Conservation (phyloP, 2,888 invertebrate species). For the Drepana falcataria region DNA sequence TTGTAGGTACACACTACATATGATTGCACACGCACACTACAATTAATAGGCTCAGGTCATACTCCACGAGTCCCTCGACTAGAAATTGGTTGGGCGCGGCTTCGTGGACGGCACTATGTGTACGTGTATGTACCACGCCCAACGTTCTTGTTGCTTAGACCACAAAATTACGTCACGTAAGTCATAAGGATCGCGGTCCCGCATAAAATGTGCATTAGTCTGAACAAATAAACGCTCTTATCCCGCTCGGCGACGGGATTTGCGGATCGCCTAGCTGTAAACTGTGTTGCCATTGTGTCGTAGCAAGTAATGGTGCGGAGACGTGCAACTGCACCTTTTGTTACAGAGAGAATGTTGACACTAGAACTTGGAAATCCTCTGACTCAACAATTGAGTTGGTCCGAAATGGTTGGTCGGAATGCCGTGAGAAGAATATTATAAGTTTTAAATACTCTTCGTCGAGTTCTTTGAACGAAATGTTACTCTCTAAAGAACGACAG, state of each 20-base stretch:
- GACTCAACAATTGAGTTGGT: background rate
- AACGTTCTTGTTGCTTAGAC: constrained; percentile 19
- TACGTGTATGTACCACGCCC: background rate
- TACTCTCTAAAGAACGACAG: no score
- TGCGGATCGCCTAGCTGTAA: constrained; percentile 48
- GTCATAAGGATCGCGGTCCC: constrained; percentile 64
- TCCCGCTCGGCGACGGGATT: constrained; percentile 56
- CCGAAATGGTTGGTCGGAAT: background rate
- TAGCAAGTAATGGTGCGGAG: constrained; percentile 2
- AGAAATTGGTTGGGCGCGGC: no score
- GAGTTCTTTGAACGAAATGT: no score
- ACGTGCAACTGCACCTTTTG: constrained; percentile 1
- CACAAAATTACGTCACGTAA: constrained; percentile 57
- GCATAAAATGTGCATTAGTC: constrained; percentile 75
- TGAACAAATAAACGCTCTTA: constrained; percentile 74
- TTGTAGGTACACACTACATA: no score
- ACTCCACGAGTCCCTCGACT: no score
- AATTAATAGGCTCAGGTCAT: no score
- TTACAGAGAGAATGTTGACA: background rate
- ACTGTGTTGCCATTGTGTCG: constrained; percentile 35
- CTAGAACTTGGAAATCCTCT: background rate
- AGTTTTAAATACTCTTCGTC: no score
- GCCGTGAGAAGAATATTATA: no score
- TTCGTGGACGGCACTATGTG: no score
- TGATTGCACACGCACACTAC: no score